Percentiles rank a stretch among this genome's conserved stretches.
phyloP scores from a whole-genome alignment of 2,113 vertebrate species.

The Larimichthys polyactis region DNA sequence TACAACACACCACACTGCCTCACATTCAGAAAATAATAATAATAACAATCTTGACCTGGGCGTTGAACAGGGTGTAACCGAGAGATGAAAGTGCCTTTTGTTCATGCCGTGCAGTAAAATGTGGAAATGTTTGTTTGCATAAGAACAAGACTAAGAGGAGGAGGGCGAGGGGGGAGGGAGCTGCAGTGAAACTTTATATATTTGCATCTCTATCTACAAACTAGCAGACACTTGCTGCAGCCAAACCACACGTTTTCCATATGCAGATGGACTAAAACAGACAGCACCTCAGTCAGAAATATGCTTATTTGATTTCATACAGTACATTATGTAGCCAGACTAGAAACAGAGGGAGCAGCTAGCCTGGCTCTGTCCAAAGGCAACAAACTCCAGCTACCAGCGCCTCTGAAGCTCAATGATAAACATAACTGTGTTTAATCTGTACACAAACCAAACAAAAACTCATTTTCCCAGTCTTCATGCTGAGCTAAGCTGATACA shows the following conservation, averaged over 20 bases:
- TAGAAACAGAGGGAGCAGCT: background rate
- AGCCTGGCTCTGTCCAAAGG: background rate
- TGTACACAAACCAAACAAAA: no score
- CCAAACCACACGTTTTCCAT: background rate
- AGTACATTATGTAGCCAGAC: background rate
- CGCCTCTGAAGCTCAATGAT: background rate
- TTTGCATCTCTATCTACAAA: constrained; percentile 42
- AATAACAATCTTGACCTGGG: background rate
- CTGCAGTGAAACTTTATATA: background rate
- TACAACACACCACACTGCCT: background rate
- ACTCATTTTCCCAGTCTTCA: no score
- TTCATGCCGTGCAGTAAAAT: background rate
- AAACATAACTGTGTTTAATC: background rate
- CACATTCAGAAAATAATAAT: background rate
- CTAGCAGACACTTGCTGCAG: constrained; percentile 1
- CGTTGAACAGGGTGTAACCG: constrained; percentile 36
- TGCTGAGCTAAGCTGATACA: no score
- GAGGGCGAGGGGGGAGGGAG: background rate
- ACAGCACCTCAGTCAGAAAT: background rate
- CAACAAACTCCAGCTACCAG: background rate
- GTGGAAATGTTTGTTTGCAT: constrained; percentile 21
- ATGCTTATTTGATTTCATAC: no score
- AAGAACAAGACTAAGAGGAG: constrained; percentile 3
- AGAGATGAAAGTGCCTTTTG: background rate
- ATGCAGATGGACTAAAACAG: background rate